These are phyloP conservation scores for Yoshiicerus persimilis DNA, from an alignment of 1,140 invertebrate species.

Conservation along the genomic window DNA sequence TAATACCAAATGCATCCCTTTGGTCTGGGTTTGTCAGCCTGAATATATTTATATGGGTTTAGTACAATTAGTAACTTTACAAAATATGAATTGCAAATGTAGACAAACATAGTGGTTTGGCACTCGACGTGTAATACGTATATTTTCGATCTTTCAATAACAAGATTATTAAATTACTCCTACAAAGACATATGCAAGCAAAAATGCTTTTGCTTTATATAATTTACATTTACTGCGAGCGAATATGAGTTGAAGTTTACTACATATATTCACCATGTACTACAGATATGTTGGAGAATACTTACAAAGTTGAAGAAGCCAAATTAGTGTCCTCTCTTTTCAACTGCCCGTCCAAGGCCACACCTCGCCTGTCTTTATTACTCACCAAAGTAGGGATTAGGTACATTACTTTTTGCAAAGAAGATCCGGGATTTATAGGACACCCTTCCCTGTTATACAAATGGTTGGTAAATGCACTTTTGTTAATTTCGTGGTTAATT, in stretches of 20 bases:
- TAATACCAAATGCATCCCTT: conserved; percentile 82
- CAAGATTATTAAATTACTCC: too few relatives aligned
- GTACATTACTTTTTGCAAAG: conserved; percentile 86
- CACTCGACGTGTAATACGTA: too few relatives aligned
- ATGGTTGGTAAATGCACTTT: background rate
- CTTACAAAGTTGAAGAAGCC: conserved; percentile 94
- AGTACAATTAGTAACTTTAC: too few relatives aligned
- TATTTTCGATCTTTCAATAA: too few relatives aligned
- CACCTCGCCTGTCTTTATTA: conserved; percentile 86
- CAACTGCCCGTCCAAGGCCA: conserved; percentile 91
- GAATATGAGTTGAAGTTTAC: too few relatives aligned
- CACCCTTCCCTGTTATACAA: conserved; percentile 76
- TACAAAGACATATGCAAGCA: too few relatives aligned
- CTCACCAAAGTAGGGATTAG: conserved; percentile 74
- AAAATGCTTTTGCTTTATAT: too few relatives aligned
- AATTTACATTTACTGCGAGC: too few relatives aligned
- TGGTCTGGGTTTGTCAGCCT: conserved; percentile 77
- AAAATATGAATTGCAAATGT: too few relatives aligned
- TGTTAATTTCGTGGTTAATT: background rate
- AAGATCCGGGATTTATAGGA: conserved; percentile 90
- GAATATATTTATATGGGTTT: too few relatives aligned
- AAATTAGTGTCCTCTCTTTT: conserved; percentile 86
- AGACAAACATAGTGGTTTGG: too few relatives aligned
- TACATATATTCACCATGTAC: too few relatives aligned
- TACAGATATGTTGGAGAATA: conserved; percentile 47